Percentiles rank a stretch among this genome's conserved stretches.
Conservation (phyloP, 2,888 invertebrate species). For the Tyria jacobaeae region DNA sequence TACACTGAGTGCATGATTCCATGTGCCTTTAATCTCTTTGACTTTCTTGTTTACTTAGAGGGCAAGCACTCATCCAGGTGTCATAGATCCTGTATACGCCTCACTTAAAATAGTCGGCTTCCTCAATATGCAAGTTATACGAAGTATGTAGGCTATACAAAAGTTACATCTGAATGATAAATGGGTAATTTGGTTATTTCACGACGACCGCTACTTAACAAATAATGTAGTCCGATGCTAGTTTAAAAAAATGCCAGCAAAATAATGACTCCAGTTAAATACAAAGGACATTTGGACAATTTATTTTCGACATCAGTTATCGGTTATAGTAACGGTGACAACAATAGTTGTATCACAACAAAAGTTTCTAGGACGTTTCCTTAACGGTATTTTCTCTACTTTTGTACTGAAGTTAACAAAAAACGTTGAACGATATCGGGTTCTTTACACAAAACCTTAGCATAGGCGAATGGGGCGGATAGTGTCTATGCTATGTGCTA, state of each 20-base stretch:
- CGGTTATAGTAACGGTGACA: conserved; percentile 65
- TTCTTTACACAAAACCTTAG: conserved; percentile 59
- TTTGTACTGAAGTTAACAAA: conserved; percentile 74
- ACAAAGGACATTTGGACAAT: conserved; percentile 46
- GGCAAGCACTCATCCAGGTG: conserved; percentile 54
- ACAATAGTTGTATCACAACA: conserved; percentile 75
- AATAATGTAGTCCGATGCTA: not conserved
- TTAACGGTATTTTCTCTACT: conserved; percentile 75
- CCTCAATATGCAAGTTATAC: conserved; percentile 24
- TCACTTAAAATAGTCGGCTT: conserved; percentile 31
- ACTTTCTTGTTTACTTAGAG: conserved; percentile 61
- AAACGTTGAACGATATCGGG: conserved; percentile 69
- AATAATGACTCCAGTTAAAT: conserved; percentile 26
- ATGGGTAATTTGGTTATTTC: conserved; percentile 24
- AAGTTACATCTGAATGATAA: conserved; percentile 26
- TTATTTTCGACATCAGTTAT: conserved; percentile 62
- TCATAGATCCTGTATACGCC: conserved; percentile 27
- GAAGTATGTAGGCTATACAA: conserved; percentile 18
- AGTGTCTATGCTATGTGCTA: conserved; percentile 52
- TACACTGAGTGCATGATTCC: conserved; percentile 64
- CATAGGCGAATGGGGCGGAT: conserved; percentile 53
- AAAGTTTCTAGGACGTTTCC: conserved; percentile 75
- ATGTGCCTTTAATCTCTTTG: conserved; percentile 59
- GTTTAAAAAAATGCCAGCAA: not conserved
- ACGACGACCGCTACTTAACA: conserved; percentile 17